Percentiles rank a stretch among this genome's conserved stretches.
Evolutionary conservation across 2,888 invertebrate genomes (phyloP).

Genomic region (Hemithea aestivaria): DNA sequence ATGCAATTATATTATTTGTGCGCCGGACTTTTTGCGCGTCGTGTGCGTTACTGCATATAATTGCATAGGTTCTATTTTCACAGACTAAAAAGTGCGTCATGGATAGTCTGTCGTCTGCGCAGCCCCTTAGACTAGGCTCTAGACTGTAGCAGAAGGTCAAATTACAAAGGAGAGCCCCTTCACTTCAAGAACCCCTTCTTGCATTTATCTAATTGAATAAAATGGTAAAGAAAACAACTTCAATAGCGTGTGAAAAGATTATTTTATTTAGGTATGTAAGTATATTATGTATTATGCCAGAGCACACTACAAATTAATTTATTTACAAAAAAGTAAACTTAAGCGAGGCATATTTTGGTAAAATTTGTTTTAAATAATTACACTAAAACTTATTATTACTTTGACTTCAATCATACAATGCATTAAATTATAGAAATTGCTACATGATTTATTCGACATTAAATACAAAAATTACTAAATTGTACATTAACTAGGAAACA

Average conservation of each 20-base stretch:
- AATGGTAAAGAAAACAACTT: constrained; percentile 24
- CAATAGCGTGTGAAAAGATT: constrained; percentile 66
- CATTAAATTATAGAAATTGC: constrained; percentile 7
- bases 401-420: constrained; percentile 6
- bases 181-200: no score
- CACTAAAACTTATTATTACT: constrained; percentile 45
- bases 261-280: constrained; percentile 43
- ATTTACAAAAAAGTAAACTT: constrained; percentile 65
- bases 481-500: constrained; percentile 61
- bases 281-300: constrained; percentile 70
- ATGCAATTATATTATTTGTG: no score
- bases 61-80: no score
- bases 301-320: constrained; percentile 62
- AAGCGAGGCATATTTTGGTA: constrained; percentile 79
- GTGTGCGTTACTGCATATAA: no score
- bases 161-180: no score
- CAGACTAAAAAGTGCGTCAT: no score
- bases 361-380: constrained; percentile 66
- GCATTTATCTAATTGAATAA: no score
- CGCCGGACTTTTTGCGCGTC: no score
- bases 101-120: no score
- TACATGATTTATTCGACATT: constrained; percentile 10
- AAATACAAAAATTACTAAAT: constrained; percentile 30
- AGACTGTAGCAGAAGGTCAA: no score
- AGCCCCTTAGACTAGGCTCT: no score